These are phyloP conservation scores for Eupeodes luniger DNA, from an alignment of 2,888 invertebrate species.

Conservation along the genomic window DNA sequence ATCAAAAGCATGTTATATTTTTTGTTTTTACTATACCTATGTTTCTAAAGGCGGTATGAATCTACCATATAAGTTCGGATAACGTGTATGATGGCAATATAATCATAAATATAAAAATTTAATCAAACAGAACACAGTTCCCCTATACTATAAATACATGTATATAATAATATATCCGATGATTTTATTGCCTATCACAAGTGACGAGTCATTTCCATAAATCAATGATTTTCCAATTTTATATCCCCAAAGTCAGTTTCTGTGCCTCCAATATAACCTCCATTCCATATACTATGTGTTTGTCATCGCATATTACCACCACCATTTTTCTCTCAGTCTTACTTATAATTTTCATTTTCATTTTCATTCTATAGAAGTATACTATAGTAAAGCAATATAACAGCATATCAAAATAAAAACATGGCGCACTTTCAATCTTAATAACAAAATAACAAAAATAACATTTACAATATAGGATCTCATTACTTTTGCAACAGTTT, in stretches of 20 bases:
- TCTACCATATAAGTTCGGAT: neutral
- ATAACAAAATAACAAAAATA: slow-evolving; percentile 42
- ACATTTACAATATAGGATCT: slow-evolving; percentile 50
- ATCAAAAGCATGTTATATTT: neutral
- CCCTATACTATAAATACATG: neutral
- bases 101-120: slow-evolving; percentile 21
- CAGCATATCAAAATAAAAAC: neutral
- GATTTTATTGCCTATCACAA: slow-evolving; percentile 30
- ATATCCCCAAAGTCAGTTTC: neutral
- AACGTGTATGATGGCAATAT: slow-evolving; percentile 6
- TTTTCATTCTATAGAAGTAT: neutral
- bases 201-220: slow-evolving; percentile 45
- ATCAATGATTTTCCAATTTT: slow-evolving; percentile 40
- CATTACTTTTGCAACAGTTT: slow-evolving; percentile 38
- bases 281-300: neutral
- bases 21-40: neutral
- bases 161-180: neutral
- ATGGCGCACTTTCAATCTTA: slow-evolving; percentile 33
- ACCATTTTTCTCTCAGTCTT: neutral
- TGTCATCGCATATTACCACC: neutral
- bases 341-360: slow-evolving; percentile 6
- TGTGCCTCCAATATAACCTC: neutral
- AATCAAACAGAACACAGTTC: slow-evolving; percentile 7
- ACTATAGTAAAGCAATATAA: neutral
- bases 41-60: neutral